Percentiles rank a stretch among this genome's conserved stretches.
These are phyloP conservation scores for Malurus leucopterus DNA, from an alignment of 2,797 vertebrate species.

Conservation along the genomic window DNA sequence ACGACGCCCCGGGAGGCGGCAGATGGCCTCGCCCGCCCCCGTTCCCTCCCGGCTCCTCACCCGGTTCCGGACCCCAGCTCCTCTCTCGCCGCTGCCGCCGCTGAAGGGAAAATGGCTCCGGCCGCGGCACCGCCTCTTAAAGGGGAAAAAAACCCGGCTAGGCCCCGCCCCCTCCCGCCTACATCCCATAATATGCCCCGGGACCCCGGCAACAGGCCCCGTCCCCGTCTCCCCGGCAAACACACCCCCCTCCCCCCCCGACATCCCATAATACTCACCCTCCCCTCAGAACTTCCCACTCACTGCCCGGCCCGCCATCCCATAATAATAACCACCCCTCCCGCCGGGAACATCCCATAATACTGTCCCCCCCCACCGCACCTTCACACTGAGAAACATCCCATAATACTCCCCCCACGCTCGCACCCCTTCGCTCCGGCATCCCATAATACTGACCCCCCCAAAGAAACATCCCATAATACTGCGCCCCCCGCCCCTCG, in stretches of 20 bases:
- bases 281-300: conserved; percentile 65
- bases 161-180: conserved; percentile 69
- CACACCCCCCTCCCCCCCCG: not conserved
- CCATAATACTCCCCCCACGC: conserved; percentile 56
- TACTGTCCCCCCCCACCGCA: conserved; percentile 20
- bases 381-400: conserved; percentile 51
- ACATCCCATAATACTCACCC: conserved; percentile 73
- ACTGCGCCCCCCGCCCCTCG: not conserved
- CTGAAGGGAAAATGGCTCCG: conserved; percentile 78
- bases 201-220: conserved; percentile 61
- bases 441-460: conserved; percentile 73
- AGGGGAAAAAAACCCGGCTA: conserved; percentile 62
- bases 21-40: not conserved
- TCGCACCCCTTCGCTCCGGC: conserved; percentile 52
- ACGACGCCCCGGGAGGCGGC: too few relatives aligned
- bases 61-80: conserved; percentile 50
- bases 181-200: conserved; percentile 72
- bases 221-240: conserved; percentile 64
- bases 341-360: conserved; percentile 74
- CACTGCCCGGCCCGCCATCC: conserved; percentile 59
- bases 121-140: conserved; percentile 71
- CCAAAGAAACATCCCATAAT: not conserved
- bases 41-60: conserved; percentile 51
- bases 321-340: conserved; percentile 63
- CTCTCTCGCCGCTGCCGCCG: conserved; percentile 54